These are phyloP conservation scores for Willisornis vidua DNA, from an alignment of 2,113 vertebrate species.

Conservation along the genomic window DNA sequence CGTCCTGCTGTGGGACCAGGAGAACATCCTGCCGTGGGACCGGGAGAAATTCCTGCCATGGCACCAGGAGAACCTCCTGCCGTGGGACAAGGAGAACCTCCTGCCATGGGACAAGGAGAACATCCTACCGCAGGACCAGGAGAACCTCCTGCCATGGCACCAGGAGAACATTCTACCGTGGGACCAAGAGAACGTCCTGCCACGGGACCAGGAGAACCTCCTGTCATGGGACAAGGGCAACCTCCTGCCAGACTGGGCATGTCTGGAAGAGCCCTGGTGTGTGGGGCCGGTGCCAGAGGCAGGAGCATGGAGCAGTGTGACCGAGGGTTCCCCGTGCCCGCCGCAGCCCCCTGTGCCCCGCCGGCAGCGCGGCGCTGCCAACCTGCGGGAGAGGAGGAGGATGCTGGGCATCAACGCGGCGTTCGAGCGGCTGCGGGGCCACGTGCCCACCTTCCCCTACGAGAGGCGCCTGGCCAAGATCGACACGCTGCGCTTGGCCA, in stretches of 20 bases:
- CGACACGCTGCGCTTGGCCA: slow-evolving; percentile 77
- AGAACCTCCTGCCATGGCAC: no score
- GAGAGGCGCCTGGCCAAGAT: slow-evolving; percentile 86
- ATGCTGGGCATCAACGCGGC: slow-evolving; percentile 81
- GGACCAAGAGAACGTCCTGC: no score
- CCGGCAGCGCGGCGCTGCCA: slow-evolving; percentile 73
- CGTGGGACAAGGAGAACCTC: no score
- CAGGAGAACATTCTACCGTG: no score
- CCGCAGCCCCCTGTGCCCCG: not conserved
- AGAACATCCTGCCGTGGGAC: no score
- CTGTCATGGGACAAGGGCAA: slow-evolving; percentile 76
- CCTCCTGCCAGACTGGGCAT: slow-evolving; percentile 64
- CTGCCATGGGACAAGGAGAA: no score
- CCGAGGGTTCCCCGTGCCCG: no score
- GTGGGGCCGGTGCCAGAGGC: slow-evolving; percentile 54
- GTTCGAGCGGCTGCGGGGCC: slow-evolving; percentile 78
- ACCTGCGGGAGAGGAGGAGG: slow-evolving; percentile 80
- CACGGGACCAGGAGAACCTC: no score
- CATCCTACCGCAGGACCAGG: no score
- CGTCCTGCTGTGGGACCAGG: not conserved
- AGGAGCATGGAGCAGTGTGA: not conserved
- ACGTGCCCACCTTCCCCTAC: slow-evolving; percentile 81
- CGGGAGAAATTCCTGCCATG: no score
- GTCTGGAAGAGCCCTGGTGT: slow-evolving; percentile 39
- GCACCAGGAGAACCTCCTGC: no score